Base-by-base conservation (phyloP, 1,140 invertebrate species). In the Asbolus verrucosus region DNA sequence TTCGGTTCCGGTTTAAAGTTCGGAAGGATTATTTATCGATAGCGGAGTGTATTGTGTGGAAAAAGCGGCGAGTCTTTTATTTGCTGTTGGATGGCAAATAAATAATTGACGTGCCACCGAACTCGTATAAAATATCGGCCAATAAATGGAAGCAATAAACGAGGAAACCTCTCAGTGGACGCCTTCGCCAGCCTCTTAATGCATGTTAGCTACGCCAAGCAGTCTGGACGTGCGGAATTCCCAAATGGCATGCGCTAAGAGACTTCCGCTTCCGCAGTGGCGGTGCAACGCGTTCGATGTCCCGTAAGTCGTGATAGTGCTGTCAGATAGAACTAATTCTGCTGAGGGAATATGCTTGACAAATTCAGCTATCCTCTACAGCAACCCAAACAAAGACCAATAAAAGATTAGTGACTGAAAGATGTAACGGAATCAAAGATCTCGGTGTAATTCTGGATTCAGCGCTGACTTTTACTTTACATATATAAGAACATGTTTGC, bases 251-350 rank as follows among this genome's bases (percentile, higher is more conserved):
- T 67, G 66, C 66, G 66, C 66, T 39, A 21, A 39, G 46, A 38
- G 46, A 39, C 46, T 67, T 67, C 50, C 46, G 66, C 24, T 67
- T 59, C 66, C 66, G 66, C 66, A 67, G 46, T 67, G 66, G 38
- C 66, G 66, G 66, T 67, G 66, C 66, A 67, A 67, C 31, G 66
- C 66, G 66, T 38, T 67, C 66, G 36, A 67, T 67, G 66, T 67
- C 54, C 30, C 33, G 24, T 27, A 67, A 67, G 31, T 67, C 21
- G 36, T 39, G 21, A 63, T 62, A 43, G 62, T 65, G 15, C 5
- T 38, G 14, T 14, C 24, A 8, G 38, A 63, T 70, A 54, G 33
- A 65, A 61, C 61, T 70, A 70, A 65, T 46, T 38, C 30, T 15
- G 46, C 18, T 18, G 21, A 15, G 68, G 61, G 68, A 70, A 54